A percentile compares a stretch with the other conserved stretches of the same genome.
Conservation (phyloP, 2,113 vertebrate genomes). For the Nipponia nippon region DNA sequence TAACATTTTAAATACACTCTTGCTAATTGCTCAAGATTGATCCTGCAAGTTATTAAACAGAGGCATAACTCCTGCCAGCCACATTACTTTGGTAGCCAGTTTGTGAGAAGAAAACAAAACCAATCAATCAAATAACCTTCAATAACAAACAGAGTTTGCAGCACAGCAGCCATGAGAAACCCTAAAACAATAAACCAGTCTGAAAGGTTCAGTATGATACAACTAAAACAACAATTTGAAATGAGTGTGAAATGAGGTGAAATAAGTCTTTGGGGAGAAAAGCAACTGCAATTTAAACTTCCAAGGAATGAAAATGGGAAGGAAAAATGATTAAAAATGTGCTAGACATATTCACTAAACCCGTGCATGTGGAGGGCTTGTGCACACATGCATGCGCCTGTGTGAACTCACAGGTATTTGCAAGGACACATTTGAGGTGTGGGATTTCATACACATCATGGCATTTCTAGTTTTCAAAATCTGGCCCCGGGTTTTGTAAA, state of each 20-base stretch:
- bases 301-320: background rate
- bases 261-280: conserved; percentile 5
- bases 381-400: background rate
- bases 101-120: conserved; percentile 34
- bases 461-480: background rate
- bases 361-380: background rate
- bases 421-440: background rate
- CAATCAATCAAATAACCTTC: conserved; percentile 48
- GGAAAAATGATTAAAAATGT: background rate
- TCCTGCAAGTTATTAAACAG: conserved; percentile 44
- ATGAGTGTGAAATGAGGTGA: conserved; percentile 7
- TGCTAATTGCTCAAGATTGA: conserved; percentile 21
- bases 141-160: conserved; percentile 53
- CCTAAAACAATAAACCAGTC: conserved; percentile 45
- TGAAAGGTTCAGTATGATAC: conserved; percentile 18
- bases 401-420: background rate
- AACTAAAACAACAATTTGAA: conserved; percentile 20
- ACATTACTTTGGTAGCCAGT: conserved; percentile 37
- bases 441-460: background rate
- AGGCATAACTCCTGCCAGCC: background rate
- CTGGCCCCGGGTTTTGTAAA: background rate
- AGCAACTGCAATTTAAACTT: background rate
- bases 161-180: background rate
- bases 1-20: conserved; percentile 15
- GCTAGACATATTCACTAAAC: background rate